Percentiles rank a stretch among this genome's conserved stretches.
phyloP scores from a whole-genome alignment of 35 echinoderm and acorn worm genomes.

The Apostichopus californicus region DNA sequence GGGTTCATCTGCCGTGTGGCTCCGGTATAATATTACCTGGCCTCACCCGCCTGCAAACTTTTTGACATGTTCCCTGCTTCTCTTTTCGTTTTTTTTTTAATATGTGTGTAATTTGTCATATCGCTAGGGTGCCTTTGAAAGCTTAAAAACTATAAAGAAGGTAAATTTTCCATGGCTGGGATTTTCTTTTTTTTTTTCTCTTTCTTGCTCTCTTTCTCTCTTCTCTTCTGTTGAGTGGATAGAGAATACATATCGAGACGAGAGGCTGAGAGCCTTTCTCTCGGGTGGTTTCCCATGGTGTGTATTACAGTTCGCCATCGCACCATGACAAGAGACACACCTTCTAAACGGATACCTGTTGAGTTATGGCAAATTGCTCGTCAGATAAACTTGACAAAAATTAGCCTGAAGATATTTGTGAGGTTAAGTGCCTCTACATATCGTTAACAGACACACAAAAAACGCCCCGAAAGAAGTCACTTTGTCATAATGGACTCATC shows the following conservation, averaged over 20 bases:
- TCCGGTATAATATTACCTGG: constrained; percentile 41
- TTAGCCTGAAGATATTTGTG: constrained; percentile 39
- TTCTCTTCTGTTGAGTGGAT: background rate
- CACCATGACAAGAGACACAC: constrained; percentile 33
- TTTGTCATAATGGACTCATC: constrained; percentile 26
- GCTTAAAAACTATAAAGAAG: background rate
- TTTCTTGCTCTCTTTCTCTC: background rate
- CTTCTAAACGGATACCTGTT: constrained; percentile 22
- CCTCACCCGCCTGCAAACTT: background rate
- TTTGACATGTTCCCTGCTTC: background rate
- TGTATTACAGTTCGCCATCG: constrained; percentile 10
- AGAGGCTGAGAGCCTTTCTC: constrained; percentile 5
- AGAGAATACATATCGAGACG: background rate
- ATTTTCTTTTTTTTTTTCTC: background rate
- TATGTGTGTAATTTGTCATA: constrained; percentile 49
- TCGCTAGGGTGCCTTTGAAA: constrained; percentile 32
- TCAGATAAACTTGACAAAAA: constrained; percentile 10
- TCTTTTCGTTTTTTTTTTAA: too few species aligned
- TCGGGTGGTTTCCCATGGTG: constrained; percentile 27
- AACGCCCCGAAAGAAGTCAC: background rate
- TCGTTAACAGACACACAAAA: background rate
- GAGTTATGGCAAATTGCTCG: constrained; percentile 41
- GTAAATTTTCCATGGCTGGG: too few species aligned
- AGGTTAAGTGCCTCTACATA: constrained; percentile 34
- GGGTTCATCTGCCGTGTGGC: constrained; percentile 24